These are phyloP conservation scores for Tragulus kanchil DNA, from an alignment of 2,113 vertebrate species.

Conservation along the genomic window DNA sequence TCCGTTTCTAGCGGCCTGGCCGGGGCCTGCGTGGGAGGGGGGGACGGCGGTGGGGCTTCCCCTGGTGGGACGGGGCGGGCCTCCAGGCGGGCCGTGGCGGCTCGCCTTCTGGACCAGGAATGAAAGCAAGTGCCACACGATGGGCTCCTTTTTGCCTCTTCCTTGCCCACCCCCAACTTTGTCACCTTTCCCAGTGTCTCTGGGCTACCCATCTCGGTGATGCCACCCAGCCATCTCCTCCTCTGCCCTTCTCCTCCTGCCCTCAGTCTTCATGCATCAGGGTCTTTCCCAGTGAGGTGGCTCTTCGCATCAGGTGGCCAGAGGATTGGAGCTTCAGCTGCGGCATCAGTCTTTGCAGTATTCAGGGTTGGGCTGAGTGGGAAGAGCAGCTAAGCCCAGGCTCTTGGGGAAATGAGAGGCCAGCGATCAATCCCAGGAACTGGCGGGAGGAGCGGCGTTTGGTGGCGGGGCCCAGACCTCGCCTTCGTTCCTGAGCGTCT, in stretches of 20 bases:
- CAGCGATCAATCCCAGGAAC: neutral
- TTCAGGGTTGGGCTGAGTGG: neutral
- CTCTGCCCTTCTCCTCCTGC: neutral
- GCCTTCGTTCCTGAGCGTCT: neutral
- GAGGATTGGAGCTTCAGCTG: no score
- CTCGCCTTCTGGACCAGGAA: neutral
- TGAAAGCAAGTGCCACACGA: neutral
- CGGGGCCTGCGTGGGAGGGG: neutral
- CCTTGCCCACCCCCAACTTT: neutral
- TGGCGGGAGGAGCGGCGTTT: neutral
- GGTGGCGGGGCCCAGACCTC: neutral
- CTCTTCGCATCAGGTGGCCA: no score
- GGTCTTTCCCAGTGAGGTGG: neutral
- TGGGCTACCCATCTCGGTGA: neutral
- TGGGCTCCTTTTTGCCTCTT: neutral
- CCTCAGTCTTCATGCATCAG: neutral
- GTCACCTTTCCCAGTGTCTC: neutral
- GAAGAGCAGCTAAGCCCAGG: neutral
- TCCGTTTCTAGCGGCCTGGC: neutral
- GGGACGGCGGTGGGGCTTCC: neutral
- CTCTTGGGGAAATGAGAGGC: neutral
- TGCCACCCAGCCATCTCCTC: neutral
- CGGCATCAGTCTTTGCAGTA: neutral
- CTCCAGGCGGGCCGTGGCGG: neutral
- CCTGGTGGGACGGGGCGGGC: rapidly evolving